phyloP scores from a whole-genome alignment of 2,888 invertebrate genomes.

The Phymatocera aterrima region DNA sequence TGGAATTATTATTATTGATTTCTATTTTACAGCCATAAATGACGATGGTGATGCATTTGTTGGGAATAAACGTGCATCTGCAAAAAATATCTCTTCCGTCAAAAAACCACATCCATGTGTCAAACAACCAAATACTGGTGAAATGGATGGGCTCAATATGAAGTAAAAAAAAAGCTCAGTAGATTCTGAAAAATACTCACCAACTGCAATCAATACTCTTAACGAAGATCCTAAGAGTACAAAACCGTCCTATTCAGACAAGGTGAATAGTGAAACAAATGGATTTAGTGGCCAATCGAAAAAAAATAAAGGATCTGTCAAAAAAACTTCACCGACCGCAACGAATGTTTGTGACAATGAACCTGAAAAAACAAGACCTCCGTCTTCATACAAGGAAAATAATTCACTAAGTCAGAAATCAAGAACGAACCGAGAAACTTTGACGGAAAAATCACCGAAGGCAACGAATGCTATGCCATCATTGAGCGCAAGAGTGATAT shows the following conservation, averaged over 20 bases:
- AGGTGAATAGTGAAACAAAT: background rate
- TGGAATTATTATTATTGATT: background rate
- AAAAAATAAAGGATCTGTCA: background rate
- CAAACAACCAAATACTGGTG: background rate
- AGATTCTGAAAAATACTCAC: background rate
- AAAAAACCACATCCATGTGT: background rate
- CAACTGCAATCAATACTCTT: background rate
- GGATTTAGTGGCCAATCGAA: background rate
- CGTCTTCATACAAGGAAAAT: background rate
- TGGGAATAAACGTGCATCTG: background rate
- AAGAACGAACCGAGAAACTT: no score
- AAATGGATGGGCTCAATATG: background rate
- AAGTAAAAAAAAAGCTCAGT: background rate
- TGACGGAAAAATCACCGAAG: background rate
- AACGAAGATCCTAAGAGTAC: background rate
- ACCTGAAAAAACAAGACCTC: background rate
- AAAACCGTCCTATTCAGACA: background rate
- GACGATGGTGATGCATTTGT: background rate
- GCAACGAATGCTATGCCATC: background rate
- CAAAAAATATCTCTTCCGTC: background rate
- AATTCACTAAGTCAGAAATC: background rate
- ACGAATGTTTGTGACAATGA: background rate
- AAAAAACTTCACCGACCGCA: background rate
- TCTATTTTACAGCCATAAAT: background rate
- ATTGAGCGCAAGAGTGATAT: background rate